Evolutionary conservation across 2,113 vertebrate species (phyloP).

Genomic region (Bos indicus): DNA sequence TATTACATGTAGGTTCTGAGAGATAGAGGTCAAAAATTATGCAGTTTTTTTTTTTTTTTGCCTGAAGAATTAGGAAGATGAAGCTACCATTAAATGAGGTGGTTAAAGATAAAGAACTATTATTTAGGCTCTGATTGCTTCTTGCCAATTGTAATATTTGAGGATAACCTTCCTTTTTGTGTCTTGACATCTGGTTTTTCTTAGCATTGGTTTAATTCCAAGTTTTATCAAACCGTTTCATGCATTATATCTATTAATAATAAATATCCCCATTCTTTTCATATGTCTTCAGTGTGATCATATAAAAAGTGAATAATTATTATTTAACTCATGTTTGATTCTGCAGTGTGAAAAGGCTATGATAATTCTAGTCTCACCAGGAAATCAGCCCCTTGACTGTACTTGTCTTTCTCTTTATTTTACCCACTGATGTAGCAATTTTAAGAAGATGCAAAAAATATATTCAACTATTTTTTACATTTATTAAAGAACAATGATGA

Average conservation of each 20-base stretch:
- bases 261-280: not conserved
- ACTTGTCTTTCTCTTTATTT: slow-evolving; percentile 8
- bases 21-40: not conserved
- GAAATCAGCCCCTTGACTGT: not conserved
- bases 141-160: not conserved
- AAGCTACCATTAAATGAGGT: not conserved
- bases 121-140: not conserved
- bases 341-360: not conserved
- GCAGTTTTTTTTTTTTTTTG: not conserved
- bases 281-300: slow-evolving; percentile 14
- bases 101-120: not conserved
- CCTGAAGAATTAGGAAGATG: not conserved
- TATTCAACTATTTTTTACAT: not conserved
- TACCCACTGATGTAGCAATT: not conserved
- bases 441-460: not conserved
- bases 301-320: slow-evolving; percentile 33
- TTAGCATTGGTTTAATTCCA: slow-evolving; percentile 6
- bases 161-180: not conserved
- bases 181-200: slow-evolving; percentile 6
- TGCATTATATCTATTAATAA: slow-evolving; percentile 35
- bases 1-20: not conserved
- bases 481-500: not conserved
- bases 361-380: not conserved
- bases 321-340: slow-evolving; percentile 27
- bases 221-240: not conserved